Conservation (phyloP, 2,888 invertebrate species). For the Aspidapion aeneum region DNA sequence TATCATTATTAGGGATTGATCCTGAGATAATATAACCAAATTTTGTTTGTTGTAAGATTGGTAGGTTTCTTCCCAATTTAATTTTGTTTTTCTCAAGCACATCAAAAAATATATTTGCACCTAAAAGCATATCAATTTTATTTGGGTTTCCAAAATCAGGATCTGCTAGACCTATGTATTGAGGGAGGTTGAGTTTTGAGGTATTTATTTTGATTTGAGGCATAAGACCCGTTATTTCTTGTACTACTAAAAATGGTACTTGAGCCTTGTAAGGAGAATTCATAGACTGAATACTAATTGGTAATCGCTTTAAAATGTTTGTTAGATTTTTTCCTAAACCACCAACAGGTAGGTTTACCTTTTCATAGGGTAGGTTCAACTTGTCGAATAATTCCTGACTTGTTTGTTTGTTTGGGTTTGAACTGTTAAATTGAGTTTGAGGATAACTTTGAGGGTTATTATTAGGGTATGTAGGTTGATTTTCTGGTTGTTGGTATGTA, state of each 20-base stretch:
- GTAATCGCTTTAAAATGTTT: neutral
- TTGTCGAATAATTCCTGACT: neutral
- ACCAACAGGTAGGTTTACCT: neutral
- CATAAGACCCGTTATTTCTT: no score
- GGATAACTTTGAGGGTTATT: neutral
- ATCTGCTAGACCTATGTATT: neutral
- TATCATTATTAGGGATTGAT: neutral
- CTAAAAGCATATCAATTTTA: neutral
- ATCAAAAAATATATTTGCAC: neutral
- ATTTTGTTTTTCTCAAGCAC: neutral
- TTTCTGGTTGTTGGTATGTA: neutral
- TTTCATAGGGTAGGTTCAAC: neutral
- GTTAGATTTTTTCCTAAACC: neutral
- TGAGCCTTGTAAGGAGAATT: no score
- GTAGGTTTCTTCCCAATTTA: neutral
- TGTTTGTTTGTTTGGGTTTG: neutral
- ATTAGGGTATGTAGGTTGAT: neutral
- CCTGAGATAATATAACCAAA: neutral
- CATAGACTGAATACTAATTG: neutral
- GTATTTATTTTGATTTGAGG: neutral
- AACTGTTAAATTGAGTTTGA: neutral
- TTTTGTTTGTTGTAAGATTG: neutral
- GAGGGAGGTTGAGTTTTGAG: neutral
- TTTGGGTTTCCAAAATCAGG: neutral
- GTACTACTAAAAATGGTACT: no score